These are phyloP conservation scores for Euwallacea similis DNA, from an alignment of 1,140 invertebrate species.

Conservation along the genomic window DNA sequence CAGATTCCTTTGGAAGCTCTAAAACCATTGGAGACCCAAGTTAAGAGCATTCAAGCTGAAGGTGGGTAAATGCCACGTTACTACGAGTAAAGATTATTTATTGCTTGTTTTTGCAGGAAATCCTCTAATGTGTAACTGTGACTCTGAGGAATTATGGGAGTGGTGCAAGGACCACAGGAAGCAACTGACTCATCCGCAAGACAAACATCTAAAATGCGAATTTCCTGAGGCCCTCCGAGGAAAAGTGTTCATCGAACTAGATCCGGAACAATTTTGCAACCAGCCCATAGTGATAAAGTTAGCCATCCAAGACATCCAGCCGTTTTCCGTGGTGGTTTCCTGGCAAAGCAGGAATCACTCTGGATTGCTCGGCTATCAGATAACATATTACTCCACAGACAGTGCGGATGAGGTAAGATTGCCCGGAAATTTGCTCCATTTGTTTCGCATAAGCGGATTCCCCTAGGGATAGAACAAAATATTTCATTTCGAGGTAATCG, in stretches of 20 bases:
- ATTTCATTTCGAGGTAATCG: constrained; percentile 14
- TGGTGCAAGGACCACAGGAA: constrained; percentile 86
- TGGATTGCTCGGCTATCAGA: constrained; percentile 80
- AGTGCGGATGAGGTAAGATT: constrained; percentile 58
- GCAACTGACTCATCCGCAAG: constrained; percentile 48
- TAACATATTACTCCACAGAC: constrained; percentile 80
- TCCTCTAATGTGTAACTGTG: constrained; percentile 79
- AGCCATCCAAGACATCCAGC: constrained; percentile 84
- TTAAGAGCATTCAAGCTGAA: constrained; percentile 73
- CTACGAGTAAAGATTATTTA: neutral
- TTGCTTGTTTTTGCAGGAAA: constrained; percentile 78
- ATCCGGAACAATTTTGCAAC: constrained; percentile 80
- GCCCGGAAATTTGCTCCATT: neutral
- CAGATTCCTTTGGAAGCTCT: constrained; percentile 77
- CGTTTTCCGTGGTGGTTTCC: constrained; percentile 81
- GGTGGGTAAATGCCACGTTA: constrained; percentile 59
- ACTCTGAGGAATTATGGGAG: constrained; percentile 83
- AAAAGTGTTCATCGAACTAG: constrained; percentile 74
- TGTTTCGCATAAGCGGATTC: neutral
- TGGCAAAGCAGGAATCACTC: constrained; percentile 89
- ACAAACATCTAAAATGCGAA: constrained; percentile 69
- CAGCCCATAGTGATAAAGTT: constrained; percentile 77
- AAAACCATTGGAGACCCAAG: constrained; percentile 76
- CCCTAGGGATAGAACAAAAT: neutral
- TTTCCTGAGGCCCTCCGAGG: constrained; percentile 76